Evolutionary conservation across 1,140 invertebrate genomes (phyloP), one percentile per base, ranked within the genome.

Genomic region (Saxidomus purpurata): DNA sequence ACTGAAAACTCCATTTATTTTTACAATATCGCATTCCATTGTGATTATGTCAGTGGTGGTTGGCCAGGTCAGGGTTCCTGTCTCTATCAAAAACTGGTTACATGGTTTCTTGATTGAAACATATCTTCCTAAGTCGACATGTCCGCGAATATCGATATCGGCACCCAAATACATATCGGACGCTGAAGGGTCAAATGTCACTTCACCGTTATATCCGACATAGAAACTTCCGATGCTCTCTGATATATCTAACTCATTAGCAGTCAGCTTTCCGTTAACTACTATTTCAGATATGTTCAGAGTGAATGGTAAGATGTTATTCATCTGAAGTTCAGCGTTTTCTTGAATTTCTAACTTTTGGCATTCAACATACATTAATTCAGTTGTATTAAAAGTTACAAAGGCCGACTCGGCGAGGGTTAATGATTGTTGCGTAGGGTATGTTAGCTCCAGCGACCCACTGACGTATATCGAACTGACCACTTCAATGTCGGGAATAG

Each of bases 1-100:
- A 40, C 87, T 74, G 49, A 92, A 93, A 15, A 71, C 52, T 28
- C 91, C 90, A 83, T 94, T 92, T 49, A 94, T 89, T 55, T 71
- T 91, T 25, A 94, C 86, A 40, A 76, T 84, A 4, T 36, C 47
- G 86, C 93, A 94, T 82, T 93, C 90, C 25, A 93, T 8, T 31
- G 67, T 88, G 15, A 92, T 90, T 13, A 92, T 89, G 8, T 87
- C 81, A 38, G 61, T 40, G 22, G 76, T 84, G 2, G 55, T 49
- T n/a, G 89, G 67, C 92, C 93, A 92, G 6, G 47, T 76, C 1
- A 93, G 55, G 9, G 49, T 71, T 2, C 87, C 90, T 40, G 82
- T 80, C 22, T 91, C 90, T 49, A 94, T 63, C 4, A 82, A 36
- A 34, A 94, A 91, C 19, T 74, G 38, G 25, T 88, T 59, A 84